Evolutionary conservation across 1,140 invertebrate species (phyloP).

Genomic region (Papilio glaucus): DNA sequence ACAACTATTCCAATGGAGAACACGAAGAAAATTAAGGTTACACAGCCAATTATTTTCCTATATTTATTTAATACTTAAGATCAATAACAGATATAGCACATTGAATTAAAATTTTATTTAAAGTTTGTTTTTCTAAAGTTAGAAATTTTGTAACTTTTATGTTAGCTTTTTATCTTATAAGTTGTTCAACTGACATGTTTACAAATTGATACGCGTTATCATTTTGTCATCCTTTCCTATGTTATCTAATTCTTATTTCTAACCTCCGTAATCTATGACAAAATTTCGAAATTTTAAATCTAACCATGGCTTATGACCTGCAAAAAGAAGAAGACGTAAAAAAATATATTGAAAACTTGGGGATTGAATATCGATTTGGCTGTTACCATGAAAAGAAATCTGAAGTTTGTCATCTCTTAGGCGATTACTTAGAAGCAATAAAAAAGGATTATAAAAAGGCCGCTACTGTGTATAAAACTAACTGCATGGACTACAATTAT

Average conservation of each 20-base stretch:
- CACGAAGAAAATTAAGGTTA: slow-evolving; percentile 44
- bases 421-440: slow-evolving; percentile 93
- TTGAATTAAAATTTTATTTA: not conserved
- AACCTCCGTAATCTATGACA: slow-evolving; percentile 32
- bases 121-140: not conserved
- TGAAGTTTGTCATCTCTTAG: slow-evolving; percentile 95
- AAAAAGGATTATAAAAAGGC: slow-evolving; percentile 92
- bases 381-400: slow-evolving; percentile 87
- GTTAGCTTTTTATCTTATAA: slow-evolving; percentile 44
- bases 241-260: slow-evolving; percentile 74
- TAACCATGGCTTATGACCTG: slow-evolving; percentile 85
- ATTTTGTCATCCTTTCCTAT: slow-evolving; percentile 61
- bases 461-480: slow-evolving; percentile 90
- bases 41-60: not conserved
- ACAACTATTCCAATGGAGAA: slow-evolving; percentile 3
- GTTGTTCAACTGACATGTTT: slow-evolving; percentile 56
- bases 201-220: slow-evolving; percentile 66
- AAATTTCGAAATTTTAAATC: slow-evolving; percentile 49
- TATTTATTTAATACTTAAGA: not conserved
- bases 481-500: slow-evolving; percentile 93
- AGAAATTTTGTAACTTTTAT: slow-evolving; percentile 23
- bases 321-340: slow-evolving; percentile 94
- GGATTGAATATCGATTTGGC: slow-evolving; percentile 95
- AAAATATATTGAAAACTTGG: slow-evolving; percentile 93
- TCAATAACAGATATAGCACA: not conserved